A percentile compares a stretch with the other conserved stretches of the same genome.
phyloP scores from a whole-genome alignment of 2,797 vertebrate species.

The Sebastes hubbsi region DNA sequence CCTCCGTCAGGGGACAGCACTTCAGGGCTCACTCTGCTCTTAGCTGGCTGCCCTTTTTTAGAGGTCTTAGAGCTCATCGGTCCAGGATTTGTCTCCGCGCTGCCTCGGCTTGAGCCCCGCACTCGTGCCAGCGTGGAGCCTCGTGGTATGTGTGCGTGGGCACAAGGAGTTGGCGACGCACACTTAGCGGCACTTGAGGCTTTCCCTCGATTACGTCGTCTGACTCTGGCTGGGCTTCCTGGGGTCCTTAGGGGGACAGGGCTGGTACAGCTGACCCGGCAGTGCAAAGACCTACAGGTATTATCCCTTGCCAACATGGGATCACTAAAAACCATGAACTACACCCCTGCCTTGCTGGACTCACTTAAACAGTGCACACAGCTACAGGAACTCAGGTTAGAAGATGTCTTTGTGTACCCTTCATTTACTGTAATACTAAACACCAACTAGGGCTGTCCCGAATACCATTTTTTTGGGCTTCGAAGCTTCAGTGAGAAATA shows the following conservation, averaged over 20 bases:
- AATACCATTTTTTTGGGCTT: no score
- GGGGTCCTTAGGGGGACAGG: constrained; percentile 90
- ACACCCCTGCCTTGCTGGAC: constrained; percentile 88
- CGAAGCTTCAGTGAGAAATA: no score
- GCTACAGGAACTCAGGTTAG: constrained; percentile 77
- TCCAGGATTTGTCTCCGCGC: constrained; percentile 92
- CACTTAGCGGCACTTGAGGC: constrained; percentile 90
- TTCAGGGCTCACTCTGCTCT: constrained; percentile 81
- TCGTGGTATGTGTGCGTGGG: constrained; percentile 89
- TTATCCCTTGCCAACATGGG: constrained; percentile 95
- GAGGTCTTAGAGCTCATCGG: constrained; percentile 92
- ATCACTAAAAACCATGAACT: constrained; percentile 90
- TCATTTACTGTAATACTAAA: background rate
- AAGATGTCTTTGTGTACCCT: background rate
- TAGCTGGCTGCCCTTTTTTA: constrained; percentile 84
- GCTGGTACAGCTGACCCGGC: constrained; percentile 85
- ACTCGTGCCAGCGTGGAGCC: constrained; percentile 86
- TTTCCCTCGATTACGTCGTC: constrained; percentile 83
- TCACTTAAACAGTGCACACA: constrained; percentile 88
- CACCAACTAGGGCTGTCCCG: no score
- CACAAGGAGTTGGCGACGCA: constrained; percentile 85
- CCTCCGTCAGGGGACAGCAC: constrained; percentile 60
- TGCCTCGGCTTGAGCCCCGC: constrained; percentile 94
- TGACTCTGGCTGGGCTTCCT: constrained; percentile 94
- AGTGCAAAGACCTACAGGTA: constrained; percentile 86